Percentiles rank a stretch among this genome's conserved stretches.
Conservation (phyloP, 2,797 vertebrate genomes). For the Rhynchotus rufescens region DNA sequence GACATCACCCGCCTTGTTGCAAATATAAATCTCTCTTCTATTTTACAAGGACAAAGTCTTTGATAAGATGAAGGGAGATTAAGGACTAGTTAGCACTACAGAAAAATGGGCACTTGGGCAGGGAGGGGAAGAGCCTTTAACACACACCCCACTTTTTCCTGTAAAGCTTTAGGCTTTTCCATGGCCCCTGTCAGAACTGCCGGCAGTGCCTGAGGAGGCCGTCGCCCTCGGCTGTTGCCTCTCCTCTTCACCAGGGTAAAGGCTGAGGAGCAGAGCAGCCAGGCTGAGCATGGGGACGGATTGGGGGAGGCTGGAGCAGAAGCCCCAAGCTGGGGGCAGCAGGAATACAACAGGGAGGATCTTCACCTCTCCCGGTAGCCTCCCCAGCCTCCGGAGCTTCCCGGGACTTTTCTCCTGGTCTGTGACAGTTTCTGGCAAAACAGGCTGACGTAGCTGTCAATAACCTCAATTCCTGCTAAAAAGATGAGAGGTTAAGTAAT, state of each 20-base stretch:
- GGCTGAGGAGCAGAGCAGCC: no score
- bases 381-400: neutral
- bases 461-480: neutral
- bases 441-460: fast-evolving
- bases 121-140: neutral
- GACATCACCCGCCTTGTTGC: conserved; percentile 38
- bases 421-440: neutral
- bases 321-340: fast-evolving
- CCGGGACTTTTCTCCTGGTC: neutral
- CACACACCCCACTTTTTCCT: neutral
- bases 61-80: neutral
- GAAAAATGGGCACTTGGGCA: neutral
- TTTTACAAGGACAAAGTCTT: conserved; percentile 1
- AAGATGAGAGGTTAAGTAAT: neutral
- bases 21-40: conserved; percentile 35
- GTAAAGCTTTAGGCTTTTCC: neutral
- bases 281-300: neutral
- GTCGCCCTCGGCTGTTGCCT: neutral
- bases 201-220: no score
- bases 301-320: neutral
- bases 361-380: neutral
- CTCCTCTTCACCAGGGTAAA: neutral
- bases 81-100: neutral
- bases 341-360: fast-evolving
- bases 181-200: neutral